Evolutionary conservation across 2,113 vertebrate species (phyloP).

Genomic region (Perca flavescens): DNA sequence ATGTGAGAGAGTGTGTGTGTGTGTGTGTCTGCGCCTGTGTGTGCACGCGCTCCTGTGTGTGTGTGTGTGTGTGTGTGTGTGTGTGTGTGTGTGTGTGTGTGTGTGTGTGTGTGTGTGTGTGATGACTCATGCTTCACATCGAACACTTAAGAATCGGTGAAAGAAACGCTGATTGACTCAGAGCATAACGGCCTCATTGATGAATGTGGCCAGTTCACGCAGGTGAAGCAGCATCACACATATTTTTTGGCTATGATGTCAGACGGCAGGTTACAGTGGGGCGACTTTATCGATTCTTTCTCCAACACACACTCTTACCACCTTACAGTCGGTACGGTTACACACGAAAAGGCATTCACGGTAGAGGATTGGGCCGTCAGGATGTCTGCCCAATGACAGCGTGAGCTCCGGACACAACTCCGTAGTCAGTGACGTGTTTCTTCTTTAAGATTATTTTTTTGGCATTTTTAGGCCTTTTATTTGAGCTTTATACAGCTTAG

Average conservation of each 20-base stretch:
- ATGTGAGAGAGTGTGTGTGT: not conserved
- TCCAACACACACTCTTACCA: not conserved
- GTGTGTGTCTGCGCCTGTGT: not conserved
- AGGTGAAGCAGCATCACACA: slow-evolving; percentile 41
- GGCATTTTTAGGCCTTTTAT: too few species aligned
- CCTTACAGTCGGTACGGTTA: too few species aligned
- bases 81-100: slow-evolving; percentile 19
- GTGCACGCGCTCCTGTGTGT: not conserved
- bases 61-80: slow-evolving; percentile 12
- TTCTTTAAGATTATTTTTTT: too few species aligned
- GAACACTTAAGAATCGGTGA: slow-evolving; percentile 20
- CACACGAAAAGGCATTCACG: too few species aligned
- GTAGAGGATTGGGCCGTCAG: too few species aligned
- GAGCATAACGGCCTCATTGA: slow-evolving; percentile 42
- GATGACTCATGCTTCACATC: slow-evolving; percentile 52
- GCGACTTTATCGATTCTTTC: slow-evolving; percentile 13
- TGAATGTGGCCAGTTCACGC: slow-evolving; percentile 21
- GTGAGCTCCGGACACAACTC: too few species aligned
- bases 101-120: not conserved
- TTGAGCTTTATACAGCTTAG: too few species aligned
- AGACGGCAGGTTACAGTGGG: slow-evolving; percentile 7
- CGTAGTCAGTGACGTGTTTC: too few species aligned
- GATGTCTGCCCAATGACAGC: too few species aligned
- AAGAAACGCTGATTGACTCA: slow-evolving; percentile 26
- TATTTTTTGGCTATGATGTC: slow-evolving; percentile 32